Base-by-base conservation (phyloP, 2,113 vertebrate genomes). In the Telmatochromis sp. region DNA sequence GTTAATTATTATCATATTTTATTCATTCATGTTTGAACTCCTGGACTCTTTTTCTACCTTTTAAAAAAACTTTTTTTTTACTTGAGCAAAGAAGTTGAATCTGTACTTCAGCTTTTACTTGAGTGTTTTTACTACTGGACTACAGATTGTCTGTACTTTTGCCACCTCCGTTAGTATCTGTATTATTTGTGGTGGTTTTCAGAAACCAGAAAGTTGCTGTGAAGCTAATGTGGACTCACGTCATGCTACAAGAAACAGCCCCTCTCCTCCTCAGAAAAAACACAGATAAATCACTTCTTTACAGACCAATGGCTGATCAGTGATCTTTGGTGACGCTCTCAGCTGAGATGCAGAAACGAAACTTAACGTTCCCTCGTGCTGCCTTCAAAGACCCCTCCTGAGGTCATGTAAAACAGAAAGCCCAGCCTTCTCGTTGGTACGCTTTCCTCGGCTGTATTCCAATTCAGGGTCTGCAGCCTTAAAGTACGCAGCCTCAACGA, bases 231-330 rank as follows among this genome's bases (percentile, higher is more conserved):
- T 54, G n/a, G 5, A 21, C 53, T 54, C 6, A 54, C 51, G 53
- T 12, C 1, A 23, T 54, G 53, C 10, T 54, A 54, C n/a, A 54
- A 54, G n/a, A 11, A 54, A 54, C n/a, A 54, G n/a, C 3, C 53
- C n/a, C 10, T 3, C n/a, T 54, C 53, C 2, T 54, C 10, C n/a
- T 54, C 53, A 7, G 53, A 21, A 54, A 54, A 54, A 4, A 21
- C 0, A 4, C n/a, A 3, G 2, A 54, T 21, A 21, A 21, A 0
- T 54, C 2, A 0, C 2, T 54, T 54, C 0, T 21, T 21, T 54
- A 54, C 51, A 54, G n/a, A 55, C 0, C 53, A 23, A 55, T 55
- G 1, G n/a, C 53, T 55, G 53, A 2, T 55, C 53, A 13, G 53
- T 2, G 53, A 4, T 55, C n/a, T 55, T 7, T 23, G 53, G 53